phyloP scores from a whole-genome alignment of 2,113 vertebrate genomes.

The Cyanocitta stelleri region DNA sequence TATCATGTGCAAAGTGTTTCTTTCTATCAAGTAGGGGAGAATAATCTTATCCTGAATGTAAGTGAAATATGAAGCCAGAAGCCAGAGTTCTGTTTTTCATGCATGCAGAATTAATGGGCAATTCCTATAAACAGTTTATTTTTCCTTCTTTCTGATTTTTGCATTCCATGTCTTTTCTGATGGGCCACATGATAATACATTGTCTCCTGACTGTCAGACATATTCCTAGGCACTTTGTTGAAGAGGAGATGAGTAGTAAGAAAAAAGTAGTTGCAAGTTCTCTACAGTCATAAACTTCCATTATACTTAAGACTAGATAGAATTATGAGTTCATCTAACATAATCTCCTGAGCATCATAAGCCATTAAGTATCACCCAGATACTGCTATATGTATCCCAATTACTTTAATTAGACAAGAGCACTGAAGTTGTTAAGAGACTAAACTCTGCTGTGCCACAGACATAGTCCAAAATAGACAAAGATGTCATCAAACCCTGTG shows the following conservation, averaged over 20 bases:
- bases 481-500: neutral
- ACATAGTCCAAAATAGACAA: conserved; percentile 2
- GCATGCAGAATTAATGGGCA: neutral
- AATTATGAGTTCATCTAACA: neutral
- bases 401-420: conserved; percentile 45
- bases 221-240: neutral
- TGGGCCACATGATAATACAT: neutral
- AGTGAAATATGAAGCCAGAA: neutral
- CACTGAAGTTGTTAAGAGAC: neutral
- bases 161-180: neutral
- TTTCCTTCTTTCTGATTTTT: neutral
- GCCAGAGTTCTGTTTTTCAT: neutral
- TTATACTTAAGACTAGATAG: neutral
- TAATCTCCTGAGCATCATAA: conserved; percentile 18
- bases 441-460: neutral
- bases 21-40: neutral
- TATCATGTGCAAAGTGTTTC: neutral
- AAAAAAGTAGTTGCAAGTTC: neutral
- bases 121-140: neutral
- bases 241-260: neutral
- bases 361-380: conserved; percentile 17
- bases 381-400: conserved; percentile 17
- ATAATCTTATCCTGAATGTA: neutral
- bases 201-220: neutral
- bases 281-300: neutral